Evolutionary conservation across 64 coral and sea anemone species (phyloP).

Genomic region (Montipora sp.): DNA sequence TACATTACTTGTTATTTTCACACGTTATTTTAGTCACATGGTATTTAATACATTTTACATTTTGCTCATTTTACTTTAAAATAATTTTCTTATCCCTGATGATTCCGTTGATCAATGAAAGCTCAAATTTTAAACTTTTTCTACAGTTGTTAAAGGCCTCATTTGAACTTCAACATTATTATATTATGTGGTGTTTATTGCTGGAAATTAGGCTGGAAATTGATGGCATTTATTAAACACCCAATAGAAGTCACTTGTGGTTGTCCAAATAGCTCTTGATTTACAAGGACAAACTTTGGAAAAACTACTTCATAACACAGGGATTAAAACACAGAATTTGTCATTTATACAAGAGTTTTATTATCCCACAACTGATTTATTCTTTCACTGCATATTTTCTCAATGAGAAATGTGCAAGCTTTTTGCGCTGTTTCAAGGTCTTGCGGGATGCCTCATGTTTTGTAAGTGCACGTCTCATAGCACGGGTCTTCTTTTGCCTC

Average conservation of each 20-base stretch:
- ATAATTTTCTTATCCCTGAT: too few relatives aligned
- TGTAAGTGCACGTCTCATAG: slow-evolving; percentile 88
- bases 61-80: too few relatives aligned
- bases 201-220: too few relatives aligned
- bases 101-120: too few relatives aligned
- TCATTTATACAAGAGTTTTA: slow-evolving; percentile 35
- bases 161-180: too few relatives aligned
- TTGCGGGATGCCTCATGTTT: slow-evolving; percentile 87
- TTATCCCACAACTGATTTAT: slow-evolving; percentile 60
- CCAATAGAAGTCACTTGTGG: not conserved
- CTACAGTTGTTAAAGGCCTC: too few relatives aligned
- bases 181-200: too few relatives aligned
- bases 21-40: too few relatives aligned
- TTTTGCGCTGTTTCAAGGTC: slow-evolving; percentile 94
- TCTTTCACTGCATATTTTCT: slow-evolving; percentile 99
- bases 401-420: slow-evolving; percentile 85
- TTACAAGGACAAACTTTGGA: not conserved
- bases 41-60: too few relatives aligned
- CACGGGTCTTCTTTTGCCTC: slow-evolving; percentile 91
- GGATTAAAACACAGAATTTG: not conserved
- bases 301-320: not conserved
- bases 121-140: too few relatives aligned
- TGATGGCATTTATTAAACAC: too few relatives aligned
- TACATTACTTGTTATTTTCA: too few relatives aligned
- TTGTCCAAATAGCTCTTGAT: not conserved